These are phyloP conservation scores for Scartelaos histophorus DNA, from an alignment of 2,113 vertebrate genomes.

Conservation along the genomic window DNA sequence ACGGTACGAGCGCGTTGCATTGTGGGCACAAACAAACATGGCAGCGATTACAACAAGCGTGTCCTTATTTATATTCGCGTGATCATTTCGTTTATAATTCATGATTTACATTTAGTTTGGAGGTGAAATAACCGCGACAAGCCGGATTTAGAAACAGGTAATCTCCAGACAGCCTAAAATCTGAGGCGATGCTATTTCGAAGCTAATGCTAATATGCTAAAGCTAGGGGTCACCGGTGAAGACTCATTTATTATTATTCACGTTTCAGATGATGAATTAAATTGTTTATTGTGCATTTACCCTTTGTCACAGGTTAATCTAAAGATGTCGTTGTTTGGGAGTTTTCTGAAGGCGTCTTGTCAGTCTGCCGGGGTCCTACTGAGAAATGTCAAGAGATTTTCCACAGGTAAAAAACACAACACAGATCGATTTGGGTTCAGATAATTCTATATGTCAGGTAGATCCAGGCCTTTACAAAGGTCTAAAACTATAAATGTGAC, in stretches of 20 bases:
- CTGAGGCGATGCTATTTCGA: not conserved
- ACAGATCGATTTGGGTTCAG: no score
- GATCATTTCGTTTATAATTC: no score
- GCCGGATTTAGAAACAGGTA: constrained; percentile 33
- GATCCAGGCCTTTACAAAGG: no score
- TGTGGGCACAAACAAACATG: constrained; percentile 65
- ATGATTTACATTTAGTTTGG: not conserved
- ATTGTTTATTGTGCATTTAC: not conserved
- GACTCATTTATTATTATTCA: not conserved
- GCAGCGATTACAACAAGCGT: constrained; percentile 23
- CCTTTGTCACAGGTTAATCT: not conserved
- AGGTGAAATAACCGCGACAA: not conserved
- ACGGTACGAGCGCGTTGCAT: constrained; percentile 58
- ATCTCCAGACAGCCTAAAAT: not conserved
- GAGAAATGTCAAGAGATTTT: constrained; percentile 44
- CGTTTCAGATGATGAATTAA: not conserved
- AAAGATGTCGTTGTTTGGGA: constrained; percentile 61
- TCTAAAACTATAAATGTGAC: not conserved
- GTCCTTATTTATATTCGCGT: constrained; percentile 1
- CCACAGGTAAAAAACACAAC: constrained; percentile 49
- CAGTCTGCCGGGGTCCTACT: constrained; percentile 55
- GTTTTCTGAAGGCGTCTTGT: constrained; percentile 55
- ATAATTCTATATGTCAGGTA: no score
- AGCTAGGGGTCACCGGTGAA: not conserved
- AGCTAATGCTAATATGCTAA: constrained; percentile 38